These are phyloP conservation scores for Caenorhabditis sp. DNA, from an alignment of 2,888 invertebrate genomes.

Conservation along the genomic window DNA sequence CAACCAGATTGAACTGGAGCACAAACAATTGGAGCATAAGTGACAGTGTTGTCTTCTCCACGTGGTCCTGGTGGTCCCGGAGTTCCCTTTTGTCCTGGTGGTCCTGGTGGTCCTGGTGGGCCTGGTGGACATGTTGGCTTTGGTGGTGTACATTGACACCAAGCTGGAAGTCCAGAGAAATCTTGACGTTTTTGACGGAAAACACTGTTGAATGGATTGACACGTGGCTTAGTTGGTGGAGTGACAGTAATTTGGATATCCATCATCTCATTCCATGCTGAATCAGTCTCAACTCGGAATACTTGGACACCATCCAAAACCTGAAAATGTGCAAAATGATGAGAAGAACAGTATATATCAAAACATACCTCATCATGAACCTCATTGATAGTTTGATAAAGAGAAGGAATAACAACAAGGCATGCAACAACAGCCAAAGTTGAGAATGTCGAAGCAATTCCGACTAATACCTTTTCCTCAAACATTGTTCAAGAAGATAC, in stretches of 20 bases:
- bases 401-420: constrained; percentile 64
- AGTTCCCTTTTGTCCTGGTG: constrained; percentile 50
- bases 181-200: constrained; percentile 59
- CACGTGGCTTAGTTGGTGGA: constrained; percentile 60
- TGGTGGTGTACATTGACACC: constrained; percentile 59
- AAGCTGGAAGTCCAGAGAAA: constrained; percentile 56
- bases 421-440: constrained; percentile 55
- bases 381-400: constrained; percentile 67
- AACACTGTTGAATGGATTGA: constrained; percentile 56
- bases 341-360: too few relatives aligned
- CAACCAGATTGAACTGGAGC: constrained; percentile 45
- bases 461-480: constrained; percentile 59
- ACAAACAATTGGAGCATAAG: constrained; percentile 51
- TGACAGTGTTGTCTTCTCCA: constrained; percentile 52
- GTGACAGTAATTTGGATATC: constrained; percentile 62
- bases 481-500: constrained; percentile 33
- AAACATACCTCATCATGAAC: constrained; percentile 55
- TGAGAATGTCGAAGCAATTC: constrained; percentile 52
- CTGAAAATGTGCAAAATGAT: too few relatives aligned
- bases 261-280: constrained; percentile 61
- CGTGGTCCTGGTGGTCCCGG: constrained; percentile 50
- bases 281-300: constrained; percentile 59
- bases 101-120: constrained; percentile 59
- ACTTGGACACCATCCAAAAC: constrained; percentile 58
- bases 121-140: constrained; percentile 59